Percentiles rank a stretch among this genome's conserved stretches.
phyloP scores from a whole-genome alignment of 1,140 invertebrate genomes.

The Cydia fagiglandana region DNA sequence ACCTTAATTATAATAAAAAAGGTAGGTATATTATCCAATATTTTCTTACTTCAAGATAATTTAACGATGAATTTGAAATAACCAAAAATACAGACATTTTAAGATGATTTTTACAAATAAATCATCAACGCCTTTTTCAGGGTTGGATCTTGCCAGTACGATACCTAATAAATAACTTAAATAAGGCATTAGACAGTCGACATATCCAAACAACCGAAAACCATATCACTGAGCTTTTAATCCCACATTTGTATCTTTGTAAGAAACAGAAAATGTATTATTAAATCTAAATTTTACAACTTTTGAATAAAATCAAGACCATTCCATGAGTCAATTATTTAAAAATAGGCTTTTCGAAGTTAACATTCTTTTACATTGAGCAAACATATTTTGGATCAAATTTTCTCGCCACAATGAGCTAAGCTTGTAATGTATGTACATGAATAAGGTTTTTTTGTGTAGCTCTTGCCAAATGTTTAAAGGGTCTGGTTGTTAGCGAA shows the following conservation, averaged over 20 bases:
- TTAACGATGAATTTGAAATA: neutral
- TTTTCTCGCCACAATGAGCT: slow-evolving; percentile 34
- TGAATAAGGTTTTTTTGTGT: slow-evolving; percentile 20
- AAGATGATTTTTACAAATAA: neutral
- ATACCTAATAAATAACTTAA: neutral
- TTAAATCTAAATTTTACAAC: slow-evolving; percentile 27
- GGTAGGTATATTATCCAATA: slow-evolving; percentile 6
- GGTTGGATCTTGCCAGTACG: neutral
- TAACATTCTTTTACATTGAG: slow-evolving; percentile 46
- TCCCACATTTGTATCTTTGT: slow-evolving; percentile 33
- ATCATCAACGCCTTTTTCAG: neutral
- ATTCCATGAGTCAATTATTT: slow-evolving; percentile 68
- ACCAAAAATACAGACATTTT: neutral
- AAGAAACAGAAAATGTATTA: slow-evolving; percentile 26
- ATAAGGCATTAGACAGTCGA: neutral
- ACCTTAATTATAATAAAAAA: neutral
- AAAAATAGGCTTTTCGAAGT: slow-evolving; percentile 49
- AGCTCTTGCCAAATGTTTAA: slow-evolving; percentile 22
- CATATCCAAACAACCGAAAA: slow-evolving; percentile 50
- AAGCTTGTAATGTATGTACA: slow-evolving; percentile 10
- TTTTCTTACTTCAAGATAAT: neutral
- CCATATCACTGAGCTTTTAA: slow-evolving; percentile 56
- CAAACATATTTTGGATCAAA: slow-evolving; percentile 48
- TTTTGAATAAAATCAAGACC: slow-evolving; percentile 54
- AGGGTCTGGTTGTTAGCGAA: slow-evolving; percentile 5